Base-by-base conservation (phyloP, 1,140 invertebrate genomes). In the Drosophila melanica region DNA sequence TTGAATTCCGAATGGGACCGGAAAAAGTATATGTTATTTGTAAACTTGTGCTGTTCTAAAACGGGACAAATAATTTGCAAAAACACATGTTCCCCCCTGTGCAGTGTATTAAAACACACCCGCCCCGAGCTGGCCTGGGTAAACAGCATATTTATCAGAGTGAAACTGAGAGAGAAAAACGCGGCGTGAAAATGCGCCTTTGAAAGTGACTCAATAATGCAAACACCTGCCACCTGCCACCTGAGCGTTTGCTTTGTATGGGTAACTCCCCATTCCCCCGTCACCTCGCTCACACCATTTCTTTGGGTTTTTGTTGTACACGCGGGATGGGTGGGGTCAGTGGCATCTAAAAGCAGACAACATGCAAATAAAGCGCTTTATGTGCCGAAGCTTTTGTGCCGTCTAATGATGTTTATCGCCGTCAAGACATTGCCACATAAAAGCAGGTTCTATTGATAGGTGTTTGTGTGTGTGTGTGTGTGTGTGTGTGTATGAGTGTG, bases 301-400 rank as follows among this genome's bases (percentile, higher is more conserved):
- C 50, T 41, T 30, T 14, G 20, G 48, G 6, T 51, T 37, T 50
- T 23, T 50, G 55, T 41, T 67, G 47, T 59, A 41, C 8, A 30
- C 20, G 33, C 30, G 37, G 60, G 45, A 42, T 41, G 47, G 11
- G 57, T 44, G 63, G 82, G 82, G 79, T 87, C 82, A 87, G 75
- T 87, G 79, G 76, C 84, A 82, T 57, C 76, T 76, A 79, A 65
- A 73, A 63, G 84, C 82, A 87, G 82, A 87, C 82, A 69, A 73
- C 79, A 87, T 89, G 82, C 82, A 87, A 87, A 87, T 87, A 87
- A 89, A 79, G 81, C 53, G 64, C 82, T 82, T 86, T 86, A 73
- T 86, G 64, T 77, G 48, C 44, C 51, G 30, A 39, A 41, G 79
- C 67, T 78, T 84, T 84, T 84, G 80, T 84, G 67, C 57, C 51